phyloP scores from a whole-genome alignment of 2,888 invertebrate species.

The Chloroclysta siterata region DNA sequence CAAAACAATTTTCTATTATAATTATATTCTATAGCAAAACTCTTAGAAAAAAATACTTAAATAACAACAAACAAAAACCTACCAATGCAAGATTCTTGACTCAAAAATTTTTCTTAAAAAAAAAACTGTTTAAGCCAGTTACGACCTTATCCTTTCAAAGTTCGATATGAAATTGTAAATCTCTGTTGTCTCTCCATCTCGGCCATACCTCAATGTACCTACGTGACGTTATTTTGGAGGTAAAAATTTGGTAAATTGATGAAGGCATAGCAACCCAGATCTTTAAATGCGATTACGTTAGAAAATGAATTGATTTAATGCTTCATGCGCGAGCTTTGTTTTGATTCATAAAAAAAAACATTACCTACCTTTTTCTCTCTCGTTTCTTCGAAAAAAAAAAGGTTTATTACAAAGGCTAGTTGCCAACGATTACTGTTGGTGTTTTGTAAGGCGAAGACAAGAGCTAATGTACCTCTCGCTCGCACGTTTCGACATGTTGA shows the following conservation, averaged over 20 bases:
- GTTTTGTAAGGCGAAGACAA: too few species aligned
- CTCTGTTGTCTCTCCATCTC: constrained; percentile 68
- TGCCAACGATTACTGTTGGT: too few species aligned
- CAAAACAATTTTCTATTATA: too few species aligned
- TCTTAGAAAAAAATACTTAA: too few species aligned
- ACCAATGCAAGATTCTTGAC: too few species aligned
- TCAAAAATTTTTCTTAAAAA: neutral
- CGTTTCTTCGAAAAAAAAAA: too few species aligned
- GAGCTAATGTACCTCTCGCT: too few species aligned
- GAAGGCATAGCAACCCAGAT: constrained; percentile 47
- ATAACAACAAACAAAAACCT: too few species aligned
- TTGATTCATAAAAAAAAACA: constrained; percentile 4
- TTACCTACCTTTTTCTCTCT: too few species aligned
- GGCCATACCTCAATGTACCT: constrained; percentile 61
- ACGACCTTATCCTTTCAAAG: constrained; percentile 18
- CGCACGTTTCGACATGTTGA: too few species aligned
- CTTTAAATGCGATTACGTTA: constrained; percentile 55
- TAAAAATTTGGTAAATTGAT: constrained; percentile 74
- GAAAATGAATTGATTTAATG: constrained; percentile 61
- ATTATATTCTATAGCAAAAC: too few species aligned
- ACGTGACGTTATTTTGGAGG: constrained; percentile 69
- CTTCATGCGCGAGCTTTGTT: constrained; percentile 17
- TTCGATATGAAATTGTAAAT: constrained; percentile 40
- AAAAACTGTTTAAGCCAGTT: constrained; percentile 21
- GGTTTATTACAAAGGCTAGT: too few species aligned